Evolutionary conservation across 2,113 vertebrate species (phyloP).

Genomic region (Sisor rabdophorus): DNA sequence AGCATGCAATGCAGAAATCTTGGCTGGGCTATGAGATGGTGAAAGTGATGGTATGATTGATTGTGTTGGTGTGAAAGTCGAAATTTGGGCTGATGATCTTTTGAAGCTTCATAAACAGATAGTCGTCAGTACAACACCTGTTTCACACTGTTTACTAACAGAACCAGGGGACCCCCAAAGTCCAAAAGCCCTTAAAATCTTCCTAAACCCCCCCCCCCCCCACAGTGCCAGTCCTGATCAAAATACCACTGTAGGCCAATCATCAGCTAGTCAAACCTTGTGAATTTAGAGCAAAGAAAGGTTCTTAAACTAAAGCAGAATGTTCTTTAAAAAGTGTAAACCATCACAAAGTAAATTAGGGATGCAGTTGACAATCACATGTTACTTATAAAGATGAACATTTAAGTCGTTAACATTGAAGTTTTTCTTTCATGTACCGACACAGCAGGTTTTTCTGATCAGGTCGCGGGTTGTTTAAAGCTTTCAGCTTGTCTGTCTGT

Average conservation of each 20-base stretch:
- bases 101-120: too few relatives aligned
- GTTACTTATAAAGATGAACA: background rate
- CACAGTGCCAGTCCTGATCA: too few relatives aligned
- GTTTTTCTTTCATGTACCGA: background rate
- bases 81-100: too few relatives aligned
- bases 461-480: background rate
- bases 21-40: too few relatives aligned
- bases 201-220: too few relatives aligned
- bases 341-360: background rate
- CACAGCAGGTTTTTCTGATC: background rate
- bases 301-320: background rate
- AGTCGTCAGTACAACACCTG: too few relatives aligned
- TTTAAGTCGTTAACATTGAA: background rate
- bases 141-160: too few relatives aligned
- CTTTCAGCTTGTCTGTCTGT: slow-evolving; percentile 8
- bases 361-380: background rate
- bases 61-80: too few relatives aligned
- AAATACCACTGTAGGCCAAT: background rate
- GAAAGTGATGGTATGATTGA: too few relatives aligned
- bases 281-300: background rate
- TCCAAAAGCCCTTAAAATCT: too few relatives aligned
- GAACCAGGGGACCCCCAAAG: too few relatives aligned
- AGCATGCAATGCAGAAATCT: too few relatives aligned
- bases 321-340: background rate
- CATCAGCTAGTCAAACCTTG: background rate